These are phyloP conservation scores for Antitype chi DNA, from an alignment of 2,888 invertebrate species.

Conservation along the genomic window DNA sequence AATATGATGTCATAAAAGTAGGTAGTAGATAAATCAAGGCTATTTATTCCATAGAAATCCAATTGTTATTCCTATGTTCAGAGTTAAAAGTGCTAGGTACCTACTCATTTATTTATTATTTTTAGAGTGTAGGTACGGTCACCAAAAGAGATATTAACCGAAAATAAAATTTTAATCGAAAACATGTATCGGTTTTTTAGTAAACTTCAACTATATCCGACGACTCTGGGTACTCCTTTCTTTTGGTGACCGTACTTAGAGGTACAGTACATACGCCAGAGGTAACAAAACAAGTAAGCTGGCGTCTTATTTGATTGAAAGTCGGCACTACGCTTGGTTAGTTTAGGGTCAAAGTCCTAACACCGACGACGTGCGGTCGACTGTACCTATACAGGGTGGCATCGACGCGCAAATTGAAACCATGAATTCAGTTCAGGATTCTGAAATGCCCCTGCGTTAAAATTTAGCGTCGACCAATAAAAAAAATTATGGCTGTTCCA, in stretches of 20 bases:
- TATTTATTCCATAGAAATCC: conserved; percentile 6
- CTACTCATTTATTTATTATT: neutral
- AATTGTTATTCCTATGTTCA: neutral
- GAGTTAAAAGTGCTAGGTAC: neutral
- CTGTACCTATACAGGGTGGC: too few relatives aligned
- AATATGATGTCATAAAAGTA: conserved; percentile 16
- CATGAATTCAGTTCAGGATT: too few relatives aligned
- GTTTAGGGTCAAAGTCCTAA: neutral
- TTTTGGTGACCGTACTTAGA: too few relatives aligned
- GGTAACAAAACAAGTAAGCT: neutral
- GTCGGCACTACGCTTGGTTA: neutral
- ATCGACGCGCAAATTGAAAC: too few relatives aligned
- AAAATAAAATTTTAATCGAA: too few relatives aligned
- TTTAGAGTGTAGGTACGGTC: neutral
- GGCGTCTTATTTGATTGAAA: neutral
- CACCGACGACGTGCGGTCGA: neutral
- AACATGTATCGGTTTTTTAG: too few relatives aligned
- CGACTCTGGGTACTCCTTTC: too few relatives aligned
- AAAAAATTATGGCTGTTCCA: too few relatives aligned
- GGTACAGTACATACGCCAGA: neutral
- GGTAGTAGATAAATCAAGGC: neutral
- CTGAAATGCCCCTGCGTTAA: too few relatives aligned
- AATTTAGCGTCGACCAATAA: too few relatives aligned
- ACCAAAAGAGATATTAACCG: too few relatives aligned
- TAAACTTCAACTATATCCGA: too few relatives aligned